Base-by-base conservation (phyloP, 2,797 vertebrate species). In the Falco cherrug region DNA sequence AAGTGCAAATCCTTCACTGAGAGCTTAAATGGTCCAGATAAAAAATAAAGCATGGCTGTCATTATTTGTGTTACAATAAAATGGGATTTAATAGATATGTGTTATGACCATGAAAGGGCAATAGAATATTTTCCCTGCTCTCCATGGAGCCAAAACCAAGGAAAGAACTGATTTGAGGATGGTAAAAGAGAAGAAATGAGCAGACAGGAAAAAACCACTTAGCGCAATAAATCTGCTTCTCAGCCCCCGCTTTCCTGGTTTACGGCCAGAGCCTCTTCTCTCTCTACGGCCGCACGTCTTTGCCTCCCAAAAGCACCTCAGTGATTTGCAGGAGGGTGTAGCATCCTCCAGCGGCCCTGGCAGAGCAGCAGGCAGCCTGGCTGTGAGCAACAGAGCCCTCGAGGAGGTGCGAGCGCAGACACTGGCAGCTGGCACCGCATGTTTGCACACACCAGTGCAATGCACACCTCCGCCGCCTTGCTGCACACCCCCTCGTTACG, bases 401-500 rank as follows among this genome's bases (percentile, higher is more conserved):
- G 7, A 60, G 56, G 74, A 61, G 15, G 56, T 3, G 2, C 2
- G 2, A 37, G 57, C 18, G 8, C 47, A 17, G 7, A 8, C 29
- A 37, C 26, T 22, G 3, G 50, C 8, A 4, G 16, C 9, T 3
- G n/a, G 48, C 16, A 25, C n/a, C 16, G 14, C 35, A 6, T 2
- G 13, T 8, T 29, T 29, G 50, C 50, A 11, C 24, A 6, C 31
- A 6, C 29, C 43, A 16, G n/a, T 9, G n/a, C 60, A 15, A 21
- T 2, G 76, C 37, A 19, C 70, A 13, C 12, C 47, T 4, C 50
- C 11, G 61, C 63, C 21, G 33, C 37, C 5, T 6, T 35, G 6
- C 5, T 1, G 45, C 28, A 1, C 5, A 29, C 8, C 51, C 47
- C 5, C 3, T 7, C 4, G 2, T 4, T 14, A 12, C 39, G 5